Percentiles rank a stretch among this genome's conserved stretches.
Evolutionary conservation across 2,797 vertebrate species (phyloP).

Genomic region (Perdix hodgsoniae): DNA sequence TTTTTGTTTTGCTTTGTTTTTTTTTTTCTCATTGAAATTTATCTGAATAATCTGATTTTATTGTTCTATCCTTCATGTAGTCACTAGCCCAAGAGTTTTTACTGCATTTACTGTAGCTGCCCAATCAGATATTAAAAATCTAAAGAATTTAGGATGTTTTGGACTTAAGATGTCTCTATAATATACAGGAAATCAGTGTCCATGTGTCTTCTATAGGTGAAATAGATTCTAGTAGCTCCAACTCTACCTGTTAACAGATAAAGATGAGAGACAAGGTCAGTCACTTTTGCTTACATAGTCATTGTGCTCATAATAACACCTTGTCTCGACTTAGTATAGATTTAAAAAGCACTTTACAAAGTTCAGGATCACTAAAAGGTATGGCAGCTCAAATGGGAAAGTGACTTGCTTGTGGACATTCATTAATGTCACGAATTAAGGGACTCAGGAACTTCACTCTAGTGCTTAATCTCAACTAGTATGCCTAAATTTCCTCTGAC

Average conservation of each 20-base stretch:
- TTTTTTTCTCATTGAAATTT: not conserved
- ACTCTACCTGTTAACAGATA: not conserved
- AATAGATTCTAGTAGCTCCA: not conserved
- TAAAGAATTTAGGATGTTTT: not conserved
- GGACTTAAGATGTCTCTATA: not conserved
- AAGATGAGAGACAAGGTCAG: not conserved
- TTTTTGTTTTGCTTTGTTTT: not conserved
- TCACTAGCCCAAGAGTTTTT: not conserved
- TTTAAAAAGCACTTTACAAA: not conserved
- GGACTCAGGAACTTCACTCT: not conserved
- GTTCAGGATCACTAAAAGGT: not conserved
- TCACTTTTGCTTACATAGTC: not conserved
- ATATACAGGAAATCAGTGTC: rapidly evolving
- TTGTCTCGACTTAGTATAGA: not conserved
- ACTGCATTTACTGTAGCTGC: not conserved
- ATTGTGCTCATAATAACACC: not conserved
- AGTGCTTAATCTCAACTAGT: not conserved
- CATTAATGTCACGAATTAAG: rapidly evolving
- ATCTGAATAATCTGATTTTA: not conserved
- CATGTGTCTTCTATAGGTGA: not conserved
- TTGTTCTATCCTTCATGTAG: not conserved
- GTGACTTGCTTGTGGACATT: not conserved
- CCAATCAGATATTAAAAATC: not conserved
- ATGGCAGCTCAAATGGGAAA: not conserved
- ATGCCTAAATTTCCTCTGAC: not conserved